A percentile compares a stretch with the other conserved stretches of the same genome.
Conservation (phyloP, 2,113 vertebrate genomes). For the Acrocephalus kingi region DNA sequence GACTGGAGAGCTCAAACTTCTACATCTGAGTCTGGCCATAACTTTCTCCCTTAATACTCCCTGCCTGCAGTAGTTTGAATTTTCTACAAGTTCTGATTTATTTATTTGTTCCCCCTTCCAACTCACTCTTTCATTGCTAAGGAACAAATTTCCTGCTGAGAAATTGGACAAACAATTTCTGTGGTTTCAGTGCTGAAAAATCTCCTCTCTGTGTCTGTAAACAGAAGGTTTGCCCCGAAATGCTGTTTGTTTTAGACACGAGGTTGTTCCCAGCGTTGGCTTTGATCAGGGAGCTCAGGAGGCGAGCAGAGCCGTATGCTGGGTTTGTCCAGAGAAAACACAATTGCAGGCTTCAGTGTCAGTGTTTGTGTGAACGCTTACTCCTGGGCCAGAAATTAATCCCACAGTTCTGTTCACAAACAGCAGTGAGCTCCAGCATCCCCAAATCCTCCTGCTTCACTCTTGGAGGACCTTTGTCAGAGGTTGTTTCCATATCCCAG, state of each 20-base stretch:
- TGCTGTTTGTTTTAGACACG: not conserved
- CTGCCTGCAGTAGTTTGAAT: not conserved
- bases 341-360: not conserved
- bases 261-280: not conserved
- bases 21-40: not conserved
- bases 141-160: not conserved
- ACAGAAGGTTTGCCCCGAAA: not conserved
- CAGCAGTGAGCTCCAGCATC: not conserved
- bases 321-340: not conserved
- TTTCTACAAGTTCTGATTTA: accelerated
- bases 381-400: not conserved
- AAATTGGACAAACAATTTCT: not conserved
- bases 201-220: not conserved
- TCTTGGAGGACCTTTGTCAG: not conserved
- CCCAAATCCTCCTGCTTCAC: not conserved
- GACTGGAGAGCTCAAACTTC: not conserved
- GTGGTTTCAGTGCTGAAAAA: not conserved
- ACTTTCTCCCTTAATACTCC: not conserved
- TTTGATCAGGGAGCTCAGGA: not conserved
- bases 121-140: not conserved
- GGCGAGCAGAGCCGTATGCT: not conserved
- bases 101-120: not conserved
- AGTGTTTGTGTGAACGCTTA: not conserved
- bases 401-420: not conserved
- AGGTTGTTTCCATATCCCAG: accelerated